A percentile compares a stretch with the other conserved stretches of the same genome.
Evolutionary conservation across 2,797 vertebrate genomes (phyloP).

Genomic region (Acrossocheilus fasciatus): DNA sequence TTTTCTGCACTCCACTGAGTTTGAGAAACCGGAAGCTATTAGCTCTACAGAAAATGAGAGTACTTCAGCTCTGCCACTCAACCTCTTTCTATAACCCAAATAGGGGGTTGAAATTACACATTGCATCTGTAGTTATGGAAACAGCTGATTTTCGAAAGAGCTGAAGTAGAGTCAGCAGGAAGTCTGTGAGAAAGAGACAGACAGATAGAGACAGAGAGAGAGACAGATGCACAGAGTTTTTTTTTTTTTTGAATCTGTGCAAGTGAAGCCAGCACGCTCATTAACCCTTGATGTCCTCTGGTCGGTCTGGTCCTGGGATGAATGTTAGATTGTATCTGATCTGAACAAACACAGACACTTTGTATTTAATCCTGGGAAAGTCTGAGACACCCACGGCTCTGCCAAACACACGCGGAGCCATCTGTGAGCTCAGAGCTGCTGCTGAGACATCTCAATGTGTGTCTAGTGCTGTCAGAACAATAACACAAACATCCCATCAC

Average conservation of each 20-base stretch:
- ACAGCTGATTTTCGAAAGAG: conserved; percentile 61
- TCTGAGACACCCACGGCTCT: conserved; percentile 5
- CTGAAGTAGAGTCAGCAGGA: conserved; percentile 38
- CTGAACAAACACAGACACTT: conserved; percentile 33
- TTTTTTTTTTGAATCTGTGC: not conserved
- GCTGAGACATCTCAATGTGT: not conserved
- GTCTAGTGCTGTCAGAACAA: conserved; percentile 5
- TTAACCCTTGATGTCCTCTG: not conserved
- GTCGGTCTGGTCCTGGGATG: not conserved
- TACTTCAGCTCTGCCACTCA: conserved; percentile 42
- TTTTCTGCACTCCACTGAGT: not conserved
- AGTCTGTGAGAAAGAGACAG: conserved; percentile 30
- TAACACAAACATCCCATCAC: not conserved
- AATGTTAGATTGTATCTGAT: conserved; percentile 11
- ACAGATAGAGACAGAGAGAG: not conserved
- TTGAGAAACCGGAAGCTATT: not conserved
- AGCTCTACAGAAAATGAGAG: conserved; percentile 1
- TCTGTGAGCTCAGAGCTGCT: conserved; percentile 32
- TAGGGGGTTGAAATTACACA: conserved; percentile 57
- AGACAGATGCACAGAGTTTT: not conserved
- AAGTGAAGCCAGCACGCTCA: not conserved
- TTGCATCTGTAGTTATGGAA: conserved; percentile 68
- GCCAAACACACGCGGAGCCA: conserved; percentile 17
- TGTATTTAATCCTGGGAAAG: conserved; percentile 45
- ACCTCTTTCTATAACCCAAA: conserved; percentile 62